A percentile compares a stretch with the other conserved stretches of the same genome.
phyloP scores from a whole-genome alignment of 2,113 vertebrate genomes.

The Oryzias melastigma region DNA sequence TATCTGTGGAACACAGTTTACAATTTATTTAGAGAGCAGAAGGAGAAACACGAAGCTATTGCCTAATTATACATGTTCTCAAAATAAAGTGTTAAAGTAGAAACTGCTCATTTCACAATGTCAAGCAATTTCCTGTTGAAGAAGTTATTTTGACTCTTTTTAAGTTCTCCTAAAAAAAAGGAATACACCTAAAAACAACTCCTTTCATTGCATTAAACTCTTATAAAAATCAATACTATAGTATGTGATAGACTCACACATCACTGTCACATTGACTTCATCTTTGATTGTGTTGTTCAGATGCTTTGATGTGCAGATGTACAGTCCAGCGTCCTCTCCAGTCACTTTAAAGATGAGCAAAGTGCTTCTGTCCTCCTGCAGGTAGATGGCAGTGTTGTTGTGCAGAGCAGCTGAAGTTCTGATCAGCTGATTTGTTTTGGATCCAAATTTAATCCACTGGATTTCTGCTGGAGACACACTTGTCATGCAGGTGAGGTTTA shows the following conservation, averaged over 20 bases:
- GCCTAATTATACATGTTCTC: too few relatives aligned
- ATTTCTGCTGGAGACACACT: too few relatives aligned
- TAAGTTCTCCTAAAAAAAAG: too few relatives aligned
- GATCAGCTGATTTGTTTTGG: background rate
- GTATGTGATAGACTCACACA: constrained; percentile 35
- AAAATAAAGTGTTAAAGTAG: background rate
- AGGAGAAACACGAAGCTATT: too few relatives aligned
- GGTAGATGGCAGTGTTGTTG: background rate
- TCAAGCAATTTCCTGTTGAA: too few relatives aligned
- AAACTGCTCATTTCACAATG: too few relatives aligned
- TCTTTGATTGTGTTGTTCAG: background rate
- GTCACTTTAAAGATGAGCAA: too few relatives aligned
- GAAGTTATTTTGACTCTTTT: too few relatives aligned
- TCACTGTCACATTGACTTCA: constrained; percentile 24
- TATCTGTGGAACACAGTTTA: constrained; percentile 13
- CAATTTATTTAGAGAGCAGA: background rate
- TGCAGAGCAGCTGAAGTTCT: background rate
- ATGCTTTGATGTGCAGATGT: constrained; percentile 39
- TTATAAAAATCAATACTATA: too few relatives aligned
- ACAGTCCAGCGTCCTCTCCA: constrained; percentile 40
- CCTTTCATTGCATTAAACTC: too few relatives aligned
- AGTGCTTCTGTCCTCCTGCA: background rate
- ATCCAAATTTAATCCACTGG: background rate
- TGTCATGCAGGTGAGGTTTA: background rate
- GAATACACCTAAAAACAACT: too few relatives aligned